Conservation (phyloP, 2,113 vertebrate genomes). For the Prietella phreatophila region DNA sequence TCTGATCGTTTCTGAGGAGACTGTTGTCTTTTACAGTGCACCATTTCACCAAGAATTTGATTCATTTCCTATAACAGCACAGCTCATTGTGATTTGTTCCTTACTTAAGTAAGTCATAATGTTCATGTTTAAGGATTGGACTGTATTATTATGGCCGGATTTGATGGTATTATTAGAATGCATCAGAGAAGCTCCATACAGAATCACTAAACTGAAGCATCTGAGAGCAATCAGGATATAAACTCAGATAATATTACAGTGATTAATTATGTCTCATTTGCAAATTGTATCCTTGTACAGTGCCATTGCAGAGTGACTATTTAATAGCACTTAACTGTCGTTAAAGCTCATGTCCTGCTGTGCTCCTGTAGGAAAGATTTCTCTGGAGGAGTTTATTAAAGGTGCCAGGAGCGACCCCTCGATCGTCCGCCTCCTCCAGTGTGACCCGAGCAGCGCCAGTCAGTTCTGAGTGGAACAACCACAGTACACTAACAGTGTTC, state of each 20-base stretch:
- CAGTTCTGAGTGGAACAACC: conserved; percentile 40
- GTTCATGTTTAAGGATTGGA: background rate
- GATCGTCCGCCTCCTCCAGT: conserved; percentile 54
- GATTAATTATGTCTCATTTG: background rate
- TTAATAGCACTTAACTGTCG: background rate
- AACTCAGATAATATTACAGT: background rate
- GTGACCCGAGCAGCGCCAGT: conserved; percentile 54
- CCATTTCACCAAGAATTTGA: background rate
- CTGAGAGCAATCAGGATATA: background rate
- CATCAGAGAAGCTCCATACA: background rate
- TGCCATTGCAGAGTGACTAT: background rate
- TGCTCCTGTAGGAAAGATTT: conserved; percentile 47
- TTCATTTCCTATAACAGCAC: background rate
- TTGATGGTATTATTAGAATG: background rate
- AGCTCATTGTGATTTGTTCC: background rate
- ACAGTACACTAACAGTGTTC: background rate
- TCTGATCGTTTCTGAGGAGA: background rate
- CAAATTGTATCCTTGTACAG: background rate
- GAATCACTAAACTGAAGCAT: background rate
- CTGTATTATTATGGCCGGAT: background rate
- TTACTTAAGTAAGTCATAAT: background rate
- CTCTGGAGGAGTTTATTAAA: conserved; percentile 56
- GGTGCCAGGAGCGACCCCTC: conserved; percentile 55
- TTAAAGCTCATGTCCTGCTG: background rate
- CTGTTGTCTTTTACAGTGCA: background rate